Evolutionary conservation across 2,888 invertebrate species (phyloP), one percentile per base, ranked within the genome.

Genomic region (Clitarchus hookeri): DNA sequence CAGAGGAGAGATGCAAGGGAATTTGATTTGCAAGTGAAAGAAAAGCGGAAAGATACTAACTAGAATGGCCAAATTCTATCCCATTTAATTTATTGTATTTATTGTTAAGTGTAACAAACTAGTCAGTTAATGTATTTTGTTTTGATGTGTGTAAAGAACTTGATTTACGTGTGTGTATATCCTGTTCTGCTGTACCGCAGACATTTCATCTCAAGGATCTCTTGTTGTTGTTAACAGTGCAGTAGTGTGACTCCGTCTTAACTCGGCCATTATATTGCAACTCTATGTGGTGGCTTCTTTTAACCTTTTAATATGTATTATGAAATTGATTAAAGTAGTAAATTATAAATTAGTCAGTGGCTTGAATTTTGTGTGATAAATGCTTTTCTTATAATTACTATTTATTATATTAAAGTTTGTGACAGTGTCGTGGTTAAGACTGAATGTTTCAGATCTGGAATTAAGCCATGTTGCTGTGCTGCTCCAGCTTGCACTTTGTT

Each of bases 11-110:
- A 86, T 87, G 87, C 87, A 88, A 87, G 88, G 87, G 85, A 87
- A 86, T 87, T 87, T 85, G 87, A 84, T 88, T 88, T 86, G 87
- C 87, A 88, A 87, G 87, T 87, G 87, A 85, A 84, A 84, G 87
- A 87, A 88, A 87, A 86, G 86, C 88, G 87, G 87, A 88, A 88
- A 88, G 87, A 87, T 88, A 88, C 88, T 88, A 88, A 88, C 88
- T 88, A 88, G 88, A 88, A 88, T 88, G 88, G 88, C 88, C 88
- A 88, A 88, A 88, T 88, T 88, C 88, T 88, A 88, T 88, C 88
- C 88, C 88, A 88, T 88, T 88, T 88, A 86, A 88, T 87, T 88
- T 88, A 86, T 87, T 86, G 87, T 88, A 87, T 88, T 87, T 87
- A 87, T 88, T 88, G 87, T 88, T 88, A 88, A 86, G 88, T 88